Percentiles rank a stretch among this genome's conserved stretches.
These are phyloP conservation scores for Toxostoma redivivum DNA, from an alignment of 2,113 vertebrate species.

Conservation along the genomic window DNA sequence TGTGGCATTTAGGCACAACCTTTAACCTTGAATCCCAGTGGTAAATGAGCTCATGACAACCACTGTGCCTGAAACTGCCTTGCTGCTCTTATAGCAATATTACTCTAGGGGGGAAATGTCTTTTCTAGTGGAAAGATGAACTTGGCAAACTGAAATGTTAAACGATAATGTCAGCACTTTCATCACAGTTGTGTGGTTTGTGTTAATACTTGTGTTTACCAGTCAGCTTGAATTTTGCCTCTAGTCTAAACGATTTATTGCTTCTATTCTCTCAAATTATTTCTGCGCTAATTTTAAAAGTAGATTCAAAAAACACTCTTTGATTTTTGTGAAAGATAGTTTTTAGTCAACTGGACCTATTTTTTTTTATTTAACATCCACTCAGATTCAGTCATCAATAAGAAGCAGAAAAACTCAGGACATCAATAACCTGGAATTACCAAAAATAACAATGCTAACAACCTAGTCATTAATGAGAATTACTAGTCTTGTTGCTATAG, in stretches of 20 bases:
- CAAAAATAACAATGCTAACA: conserved; percentile 66
- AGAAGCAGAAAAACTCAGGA: conserved; percentile 16
- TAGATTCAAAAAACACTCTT: background rate
- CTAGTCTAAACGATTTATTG: conserved; percentile 18
- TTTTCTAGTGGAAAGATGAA: conserved; percentile 51
- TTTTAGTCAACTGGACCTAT: background rate
- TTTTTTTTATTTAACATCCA: conserved; percentile 14
- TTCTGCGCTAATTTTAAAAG: conserved; percentile 26
- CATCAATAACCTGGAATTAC: conserved; percentile 61
- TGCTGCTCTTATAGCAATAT: background rate
- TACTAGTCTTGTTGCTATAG: conserved; percentile 69
- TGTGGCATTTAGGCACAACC: background rate
- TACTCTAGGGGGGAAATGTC: background rate
- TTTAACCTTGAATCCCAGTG: conserved; percentile 15
- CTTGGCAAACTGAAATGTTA: conserved; percentile 53
- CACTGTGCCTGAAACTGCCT: background rate
- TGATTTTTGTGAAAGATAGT: background rate
- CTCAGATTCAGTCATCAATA: conserved; percentile 10
- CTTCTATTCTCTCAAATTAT: conserved; percentile 2
- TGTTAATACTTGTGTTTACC: conserved; percentile 46
- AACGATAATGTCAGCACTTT: conserved; percentile 46
- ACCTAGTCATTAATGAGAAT: conserved; percentile 66
- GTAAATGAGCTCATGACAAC: background rate
- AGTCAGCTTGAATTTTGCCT: conserved; percentile 39
- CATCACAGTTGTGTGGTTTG: conserved; percentile 9